A percentile compares a stretch with the other conserved stretches of the same genome.
Conservation (phyloP, 2,797 vertebrate genomes). For the Danio tinwini region DNA sequence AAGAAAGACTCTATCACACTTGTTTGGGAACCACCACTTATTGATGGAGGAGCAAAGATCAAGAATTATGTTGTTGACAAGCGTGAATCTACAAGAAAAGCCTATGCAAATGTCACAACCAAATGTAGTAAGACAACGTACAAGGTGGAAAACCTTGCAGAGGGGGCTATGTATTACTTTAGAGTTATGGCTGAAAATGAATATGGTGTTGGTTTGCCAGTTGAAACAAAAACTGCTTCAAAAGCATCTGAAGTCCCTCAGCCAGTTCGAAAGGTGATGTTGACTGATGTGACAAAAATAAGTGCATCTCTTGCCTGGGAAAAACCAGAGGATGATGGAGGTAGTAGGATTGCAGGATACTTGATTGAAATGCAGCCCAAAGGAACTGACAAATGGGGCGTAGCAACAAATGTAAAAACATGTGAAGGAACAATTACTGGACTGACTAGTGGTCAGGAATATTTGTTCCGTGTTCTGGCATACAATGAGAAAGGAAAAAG, state of each 20-base stretch:
- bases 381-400: conserved; percentile 94
- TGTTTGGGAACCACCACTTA: conserved; percentile 91
- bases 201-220: conserved; percentile 89
- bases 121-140: conserved; percentile 93
- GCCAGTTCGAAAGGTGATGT: conserved; percentile 89
- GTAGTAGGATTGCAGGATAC: conserved; percentile 95
- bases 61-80: conserved; percentile 98
- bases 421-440: conserved; percentile 88
- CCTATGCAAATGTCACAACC: conserved; percentile 92
- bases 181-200: conserved; percentile 99
- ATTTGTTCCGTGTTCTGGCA: conserved; percentile 91
- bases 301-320: conserved; percentile 93
- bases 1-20: conserved; percentile 90
- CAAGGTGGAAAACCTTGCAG: conserved; percentile 93
- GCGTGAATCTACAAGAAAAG: conserved; percentile 96
- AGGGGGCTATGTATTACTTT: conserved; percentile 97
- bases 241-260: conserved; percentile 95
- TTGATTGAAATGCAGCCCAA: conserved; percentile 97
- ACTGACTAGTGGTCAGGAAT: conserved; percentile 90
- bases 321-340: conserved; percentile 97
- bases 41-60: conserved; percentile 94
- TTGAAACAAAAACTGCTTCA: conserved; percentile 88
- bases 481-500: conserved; percentile 98
- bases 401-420: conserved; percentile 90
- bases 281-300: conserved; percentile 93